phyloP scores from a whole-genome alignment of 2,113 vertebrate species.

The Lepisosteus oculatus region DNA sequence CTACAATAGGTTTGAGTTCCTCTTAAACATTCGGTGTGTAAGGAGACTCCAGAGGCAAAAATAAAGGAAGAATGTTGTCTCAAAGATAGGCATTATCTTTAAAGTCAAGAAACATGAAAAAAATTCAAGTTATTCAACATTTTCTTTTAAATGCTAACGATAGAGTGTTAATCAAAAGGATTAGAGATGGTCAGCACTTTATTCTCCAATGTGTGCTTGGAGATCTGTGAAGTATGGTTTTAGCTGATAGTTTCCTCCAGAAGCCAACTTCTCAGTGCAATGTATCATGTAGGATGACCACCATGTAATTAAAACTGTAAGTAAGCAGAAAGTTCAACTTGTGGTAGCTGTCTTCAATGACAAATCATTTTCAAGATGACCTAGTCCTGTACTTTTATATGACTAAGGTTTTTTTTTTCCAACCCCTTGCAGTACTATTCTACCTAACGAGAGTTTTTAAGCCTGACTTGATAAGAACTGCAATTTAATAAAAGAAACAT shows the following conservation, averaged over 20 bases:
- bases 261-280: not conserved
- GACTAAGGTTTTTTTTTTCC: too few species aligned
- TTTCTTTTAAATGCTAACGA: not conserved
- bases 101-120: slow-evolving; percentile 7
- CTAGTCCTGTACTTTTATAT: too few species aligned
- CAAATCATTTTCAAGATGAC: not conserved
- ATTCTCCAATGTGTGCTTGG: not conserved
- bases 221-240: not conserved
- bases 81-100: slow-evolving; percentile 7
- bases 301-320: not conserved
- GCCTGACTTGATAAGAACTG: too few species aligned
- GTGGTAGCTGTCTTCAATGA: not conserved
- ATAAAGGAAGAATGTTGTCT: not conserved
- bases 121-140: not conserved
- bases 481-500: too few species aligned
- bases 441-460: too few species aligned
- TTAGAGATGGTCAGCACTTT: not conserved
- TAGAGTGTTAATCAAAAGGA: not conserved
- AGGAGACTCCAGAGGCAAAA: not conserved
- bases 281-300: not conserved
- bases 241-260: too few species aligned
- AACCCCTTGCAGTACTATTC: too few species aligned
- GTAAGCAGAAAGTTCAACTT: not conserved
- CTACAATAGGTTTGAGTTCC: slow-evolving; percentile 53
- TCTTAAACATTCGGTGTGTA: not conserved